A percentile compares a stretch with the other conserved stretches of the same genome.
Evolutionary conservation across 2,797 vertebrate genomes (phyloP).

Genomic region (Eidolon dupreanum): DNA sequence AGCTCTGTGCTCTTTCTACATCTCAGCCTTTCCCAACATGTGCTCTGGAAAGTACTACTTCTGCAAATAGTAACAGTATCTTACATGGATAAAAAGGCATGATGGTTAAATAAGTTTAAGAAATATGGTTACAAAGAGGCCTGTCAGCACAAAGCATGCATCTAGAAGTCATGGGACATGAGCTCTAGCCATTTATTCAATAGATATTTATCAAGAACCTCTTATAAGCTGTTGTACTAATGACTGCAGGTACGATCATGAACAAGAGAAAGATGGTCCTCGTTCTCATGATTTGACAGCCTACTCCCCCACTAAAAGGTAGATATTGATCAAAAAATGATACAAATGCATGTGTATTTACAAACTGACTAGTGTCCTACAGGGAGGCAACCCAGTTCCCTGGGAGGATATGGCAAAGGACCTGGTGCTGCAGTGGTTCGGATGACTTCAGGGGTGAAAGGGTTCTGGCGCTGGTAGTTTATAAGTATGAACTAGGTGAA

Average conservation of each 20-base stretch:
- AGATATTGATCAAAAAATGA: neutral
- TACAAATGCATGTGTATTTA: neutral
- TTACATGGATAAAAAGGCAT: neutral
- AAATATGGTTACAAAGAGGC: neutral
- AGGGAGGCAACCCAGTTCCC: neutral
- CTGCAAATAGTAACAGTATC: neutral
- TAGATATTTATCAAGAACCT: neutral
- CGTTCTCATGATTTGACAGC: neutral
- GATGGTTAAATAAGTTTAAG: neutral
- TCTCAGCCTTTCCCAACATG: neutral
- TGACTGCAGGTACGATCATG: neutral
- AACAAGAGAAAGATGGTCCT: neutral
- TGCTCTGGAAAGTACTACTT: neutral
- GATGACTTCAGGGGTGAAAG: neutral
- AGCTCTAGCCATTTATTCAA: neutral
- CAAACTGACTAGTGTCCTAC: neutral
- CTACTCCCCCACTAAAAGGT: neutral
- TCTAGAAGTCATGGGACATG: neutral
- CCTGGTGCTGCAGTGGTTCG: neutral
- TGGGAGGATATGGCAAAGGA: neutral
- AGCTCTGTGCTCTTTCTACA: neutral
- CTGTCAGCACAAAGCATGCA: neutral
- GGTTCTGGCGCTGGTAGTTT: neutral
- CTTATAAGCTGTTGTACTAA: neutral
- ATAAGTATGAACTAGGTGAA: neutral